Evolutionary conservation across 2,888 invertebrate species (phyloP), one percentile per base, ranked within the genome.

Genomic region (Lagria hirta): DNA sequence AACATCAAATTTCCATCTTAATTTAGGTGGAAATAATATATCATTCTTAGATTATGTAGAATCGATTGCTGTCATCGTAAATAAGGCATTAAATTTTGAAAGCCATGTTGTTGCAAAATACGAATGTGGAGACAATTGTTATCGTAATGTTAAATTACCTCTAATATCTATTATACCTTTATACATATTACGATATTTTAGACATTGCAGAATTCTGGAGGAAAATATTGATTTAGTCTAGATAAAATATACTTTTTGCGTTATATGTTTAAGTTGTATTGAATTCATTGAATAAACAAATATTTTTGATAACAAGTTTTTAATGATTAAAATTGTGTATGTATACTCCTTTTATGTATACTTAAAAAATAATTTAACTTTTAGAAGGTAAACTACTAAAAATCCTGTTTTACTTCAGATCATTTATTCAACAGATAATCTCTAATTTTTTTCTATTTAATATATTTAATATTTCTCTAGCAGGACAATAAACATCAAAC

Each of bases 31-130:
- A 14, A 12, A 21, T 3, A 8, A 21, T 3, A 11, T 14, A 3
- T 38, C 21, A 22, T 4, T 38, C 2, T 3, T 38, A 10, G 30
- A 32, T 32, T 22, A 38, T 13, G 14, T 38, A 2, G 30, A 38
- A 38, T 14, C 38, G 30, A 30, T 38, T 38, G 2, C 38, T 18
- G 15, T 21, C 14, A 42, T 36, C 6, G 35, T 42, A 20, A 11
- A 14, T 20, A 36, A 36, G 8, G 42, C 35, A 32, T 20, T 36
- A 14, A 42, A 7, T 42, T 41, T 11, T 43, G 40, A 43, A 38
- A 42, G 38, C 38, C 36, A 38, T n/a, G n/a, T n/a, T 41, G 38
- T 38, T 38, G 36, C 38, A 42, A 38, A 38, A 38, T 38, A 38
- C 23, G 12, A 38, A n/a, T 38, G 38, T 40, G 38, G 16, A 38